Percentiles rank a stretch among this genome's conserved stretches.
phyloP scores from a whole-genome alignment of 2,113 vertebrate species.

The Tragelaphus strepsiceros region DNA sequence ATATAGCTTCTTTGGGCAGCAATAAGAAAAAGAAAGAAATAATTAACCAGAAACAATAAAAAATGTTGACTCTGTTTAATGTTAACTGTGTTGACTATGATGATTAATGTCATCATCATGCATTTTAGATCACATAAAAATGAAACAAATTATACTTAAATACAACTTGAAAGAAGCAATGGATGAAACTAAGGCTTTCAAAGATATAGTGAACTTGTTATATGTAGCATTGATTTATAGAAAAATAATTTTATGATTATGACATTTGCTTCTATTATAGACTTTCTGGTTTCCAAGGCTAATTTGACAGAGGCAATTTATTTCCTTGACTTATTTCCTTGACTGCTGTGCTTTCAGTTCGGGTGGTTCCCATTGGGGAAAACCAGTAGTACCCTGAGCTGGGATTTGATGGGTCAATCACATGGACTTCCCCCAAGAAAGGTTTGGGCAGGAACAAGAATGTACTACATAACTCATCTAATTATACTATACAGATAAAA shows the following conservation, averaged over 20 bases:
- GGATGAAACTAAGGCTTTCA: background rate
- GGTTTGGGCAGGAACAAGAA: background rate
- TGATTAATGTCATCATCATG: background rate
- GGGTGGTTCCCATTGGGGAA: background rate
- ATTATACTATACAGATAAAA: background rate
- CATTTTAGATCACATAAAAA: background rate
- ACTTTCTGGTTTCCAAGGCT: background rate
- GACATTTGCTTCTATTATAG: background rate
- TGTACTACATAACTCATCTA: background rate
- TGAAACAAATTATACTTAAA: background rate
- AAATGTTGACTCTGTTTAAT: background rate
- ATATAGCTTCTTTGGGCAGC: background rate
- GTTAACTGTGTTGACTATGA: background rate
- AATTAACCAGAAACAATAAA: background rate
- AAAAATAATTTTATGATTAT: slow-evolving; percentile 6
- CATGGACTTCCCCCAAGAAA: background rate
- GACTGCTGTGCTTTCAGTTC: background rate
- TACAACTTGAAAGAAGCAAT: background rate
- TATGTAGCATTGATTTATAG: background rate
- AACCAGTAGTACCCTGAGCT: background rate
- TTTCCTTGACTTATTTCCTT: background rate
- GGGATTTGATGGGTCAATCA: background rate
- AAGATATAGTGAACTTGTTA: background rate
- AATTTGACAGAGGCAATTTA: background rate
- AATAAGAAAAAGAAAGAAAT: slow-evolving; percentile 30